A percentile compares a stretch with the other conserved stretches of the same genome.
Evolutionary conservation across 2,888 invertebrate species (phyloP).

Genomic region (Athalia cordata): DNA sequence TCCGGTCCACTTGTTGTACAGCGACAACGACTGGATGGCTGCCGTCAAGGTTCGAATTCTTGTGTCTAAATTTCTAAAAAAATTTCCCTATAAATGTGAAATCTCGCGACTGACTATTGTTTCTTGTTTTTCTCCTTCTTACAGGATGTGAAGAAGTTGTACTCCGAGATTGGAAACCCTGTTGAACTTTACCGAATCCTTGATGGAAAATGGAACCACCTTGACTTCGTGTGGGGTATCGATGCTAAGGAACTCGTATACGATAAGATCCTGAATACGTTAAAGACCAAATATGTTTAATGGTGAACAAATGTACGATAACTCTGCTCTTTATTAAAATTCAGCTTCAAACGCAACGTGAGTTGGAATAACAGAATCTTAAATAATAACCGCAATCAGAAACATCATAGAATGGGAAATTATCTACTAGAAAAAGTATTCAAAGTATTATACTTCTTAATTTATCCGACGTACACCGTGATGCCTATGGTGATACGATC

Average conservation of each 20-base stretch:
- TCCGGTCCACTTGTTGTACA: constrained; percentile 81
- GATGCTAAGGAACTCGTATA: constrained; percentile 77
- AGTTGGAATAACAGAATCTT: too few species aligned
- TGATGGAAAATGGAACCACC: constrained; percentile 78
- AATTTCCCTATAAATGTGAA: not conserved
- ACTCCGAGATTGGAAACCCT: constrained; percentile 75
- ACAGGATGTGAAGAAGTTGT: constrained; percentile 76
- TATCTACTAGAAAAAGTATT: too few species aligned
- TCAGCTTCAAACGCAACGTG: too few species aligned
- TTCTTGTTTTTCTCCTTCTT: constrained; percentile 24
- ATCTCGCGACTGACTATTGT: constrained; percentile 5
- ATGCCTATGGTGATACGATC: too few species aligned
- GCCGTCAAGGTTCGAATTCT: constrained; percentile 60
- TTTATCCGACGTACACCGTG: too few species aligned
- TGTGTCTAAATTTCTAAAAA: not conserved
- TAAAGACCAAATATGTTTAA: not conserved
- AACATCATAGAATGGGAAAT: too few species aligned
- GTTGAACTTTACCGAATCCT: constrained; percentile 74
- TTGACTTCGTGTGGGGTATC: constrained; percentile 81
- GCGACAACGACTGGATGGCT: constrained; percentile 81
- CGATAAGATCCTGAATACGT: constrained; percentile 49
- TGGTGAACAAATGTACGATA: too few species aligned
- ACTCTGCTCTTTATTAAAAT: too few species aligned
- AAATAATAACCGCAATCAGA: too few species aligned
- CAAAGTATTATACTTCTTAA: too few species aligned